These are phyloP conservation scores for Cinclus cinclus DNA, from an alignment of 2,113 vertebrate species.

Conservation along the genomic window DNA sequence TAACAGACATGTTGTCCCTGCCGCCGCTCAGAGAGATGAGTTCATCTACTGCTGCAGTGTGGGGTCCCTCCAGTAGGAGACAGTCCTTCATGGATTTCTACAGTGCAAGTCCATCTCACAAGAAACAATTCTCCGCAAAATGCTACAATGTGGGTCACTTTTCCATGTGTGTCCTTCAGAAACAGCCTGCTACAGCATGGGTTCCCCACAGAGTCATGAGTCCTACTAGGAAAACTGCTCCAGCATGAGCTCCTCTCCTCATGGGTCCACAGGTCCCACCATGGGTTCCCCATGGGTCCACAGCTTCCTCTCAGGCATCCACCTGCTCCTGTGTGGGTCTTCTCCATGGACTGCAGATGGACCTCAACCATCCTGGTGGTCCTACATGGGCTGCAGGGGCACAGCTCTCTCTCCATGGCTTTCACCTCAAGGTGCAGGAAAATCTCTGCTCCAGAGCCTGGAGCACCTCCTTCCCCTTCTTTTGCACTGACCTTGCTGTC, in stretches of 20 bases:
- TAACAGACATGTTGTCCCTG: background rate
- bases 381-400: background rate
- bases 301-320: background rate
- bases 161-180: background rate
- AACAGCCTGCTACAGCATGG: background rate
- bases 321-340: background rate
- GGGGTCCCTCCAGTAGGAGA: background rate
- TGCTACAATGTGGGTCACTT: background rate
- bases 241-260: background rate
- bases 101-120: no score
- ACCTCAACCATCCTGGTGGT: background rate
- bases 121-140: background rate
- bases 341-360: background rate
- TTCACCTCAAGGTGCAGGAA: fast-evolving
- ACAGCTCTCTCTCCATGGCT: background rate
- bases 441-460: background rate
- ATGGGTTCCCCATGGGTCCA: background rate
- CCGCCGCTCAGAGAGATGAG: fast-evolving
- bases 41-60: background rate
- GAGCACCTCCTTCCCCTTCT: background rate
- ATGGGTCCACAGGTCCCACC: background rate
- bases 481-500: no score
- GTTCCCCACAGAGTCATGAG: background rate
- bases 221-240: background rate
- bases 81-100: no score